These are phyloP conservation scores for Megalurothrips usitatus DNA, from an alignment of 2,888 invertebrate genomes.

Conservation along the genomic window DNA sequence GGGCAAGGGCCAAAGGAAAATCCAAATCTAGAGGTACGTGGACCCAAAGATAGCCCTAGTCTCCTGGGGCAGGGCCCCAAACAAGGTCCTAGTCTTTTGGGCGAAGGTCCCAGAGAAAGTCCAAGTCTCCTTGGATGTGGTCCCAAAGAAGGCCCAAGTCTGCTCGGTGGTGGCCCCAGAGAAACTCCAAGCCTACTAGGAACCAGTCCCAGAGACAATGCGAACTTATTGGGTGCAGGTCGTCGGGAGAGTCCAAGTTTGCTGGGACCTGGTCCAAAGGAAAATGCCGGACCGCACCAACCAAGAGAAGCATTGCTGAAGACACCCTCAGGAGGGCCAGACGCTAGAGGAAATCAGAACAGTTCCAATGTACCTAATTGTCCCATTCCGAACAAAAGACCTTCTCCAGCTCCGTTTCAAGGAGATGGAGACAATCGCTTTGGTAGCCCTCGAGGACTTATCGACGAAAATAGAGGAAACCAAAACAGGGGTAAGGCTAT, in stretches of 20 bases:
- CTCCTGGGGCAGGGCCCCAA: not conserved
- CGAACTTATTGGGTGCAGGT: not conserved
- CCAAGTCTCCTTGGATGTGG: not conserved
- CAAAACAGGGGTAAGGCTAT: not conserved
- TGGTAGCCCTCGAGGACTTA: not conserved
- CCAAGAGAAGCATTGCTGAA: not conserved
- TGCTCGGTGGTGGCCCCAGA: slow-evolving; percentile 10
- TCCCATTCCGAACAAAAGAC: not conserved
- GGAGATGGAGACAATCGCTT: not conserved
- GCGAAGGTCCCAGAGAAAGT: not conserved
- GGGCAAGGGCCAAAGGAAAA: not conserved
- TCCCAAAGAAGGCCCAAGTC: not conserved
- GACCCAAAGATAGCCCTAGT: not conserved
- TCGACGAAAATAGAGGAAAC: not conserved
- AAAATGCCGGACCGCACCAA: not conserved
- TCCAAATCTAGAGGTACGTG: not conserved
- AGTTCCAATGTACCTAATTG: not conserved
- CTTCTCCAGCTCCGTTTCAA: not conserved
- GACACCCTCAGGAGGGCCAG: not conserved
- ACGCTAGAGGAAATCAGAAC: not conserved
- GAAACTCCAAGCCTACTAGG: not conserved
- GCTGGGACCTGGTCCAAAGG: not conserved
- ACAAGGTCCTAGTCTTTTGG: not conserved
- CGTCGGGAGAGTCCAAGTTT: not conserved
- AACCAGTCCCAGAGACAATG: not conserved